A percentile compares a stretch with the other conserved stretches of the same genome.
phyloP scores from a whole-genome alignment of 2,888 invertebrate genomes.

The Psylliodes chrysocephalus region DNA sequence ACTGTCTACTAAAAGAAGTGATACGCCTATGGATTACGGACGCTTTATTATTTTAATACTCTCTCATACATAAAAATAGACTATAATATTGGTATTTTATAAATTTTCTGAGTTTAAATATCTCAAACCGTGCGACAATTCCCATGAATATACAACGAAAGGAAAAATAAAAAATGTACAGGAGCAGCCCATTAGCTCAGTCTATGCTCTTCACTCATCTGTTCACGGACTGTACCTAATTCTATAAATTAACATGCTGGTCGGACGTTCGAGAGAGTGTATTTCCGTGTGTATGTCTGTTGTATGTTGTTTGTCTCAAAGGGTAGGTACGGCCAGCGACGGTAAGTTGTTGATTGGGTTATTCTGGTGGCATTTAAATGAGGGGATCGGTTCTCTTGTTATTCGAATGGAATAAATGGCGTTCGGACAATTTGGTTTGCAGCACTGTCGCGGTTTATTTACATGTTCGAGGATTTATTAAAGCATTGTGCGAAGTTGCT shows the following conservation, averaged over 20 bases:
- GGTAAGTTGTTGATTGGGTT: slow-evolving; percentile 21
- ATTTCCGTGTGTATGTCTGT: slow-evolving; percentile 4
- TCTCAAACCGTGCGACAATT: too few relatives aligned
- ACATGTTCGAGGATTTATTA: background rate
- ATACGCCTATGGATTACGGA: too few relatives aligned
- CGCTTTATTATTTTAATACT: too few relatives aligned
- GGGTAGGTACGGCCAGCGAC: slow-evolving; percentile 10
- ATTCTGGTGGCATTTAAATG: slow-evolving; percentile 21
- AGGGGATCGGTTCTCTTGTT: background rate
- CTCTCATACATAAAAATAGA: too few relatives aligned
- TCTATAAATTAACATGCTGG: slow-evolving; percentile 21
- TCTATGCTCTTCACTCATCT: background rate
- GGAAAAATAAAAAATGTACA: too few relatives aligned
- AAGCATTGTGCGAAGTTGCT: background rate
- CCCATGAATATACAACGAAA: too few relatives aligned
- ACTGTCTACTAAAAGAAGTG: too few relatives aligned
- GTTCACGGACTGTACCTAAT: background rate
- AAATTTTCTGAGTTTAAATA: too few relatives aligned
- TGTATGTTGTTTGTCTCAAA: slow-evolving; percentile 2
- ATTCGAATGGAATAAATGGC: background rate
- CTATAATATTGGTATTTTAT: too few relatives aligned
- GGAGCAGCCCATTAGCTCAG: too few relatives aligned
- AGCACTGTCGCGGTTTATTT: background rate
- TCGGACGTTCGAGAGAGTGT: background rate
- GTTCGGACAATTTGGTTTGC: slow-evolving; percentile 1